Evolutionary conservation across 2,113 vertebrate genomes (phyloP).

Genomic region (Brevimyrus niger): DNA sequence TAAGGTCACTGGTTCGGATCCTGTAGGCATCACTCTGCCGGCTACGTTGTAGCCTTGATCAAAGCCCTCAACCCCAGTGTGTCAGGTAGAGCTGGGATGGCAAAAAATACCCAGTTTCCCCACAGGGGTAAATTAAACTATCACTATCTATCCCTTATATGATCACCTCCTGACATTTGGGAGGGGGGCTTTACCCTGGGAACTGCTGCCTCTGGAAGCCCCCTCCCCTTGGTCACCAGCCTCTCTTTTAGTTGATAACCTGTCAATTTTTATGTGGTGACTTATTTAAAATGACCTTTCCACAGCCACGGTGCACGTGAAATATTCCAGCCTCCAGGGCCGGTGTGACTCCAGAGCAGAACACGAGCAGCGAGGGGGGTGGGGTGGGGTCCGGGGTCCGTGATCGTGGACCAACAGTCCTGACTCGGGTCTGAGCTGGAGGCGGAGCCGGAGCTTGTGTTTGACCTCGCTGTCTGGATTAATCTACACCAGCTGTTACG

Average conservation of each 20-base stretch:
- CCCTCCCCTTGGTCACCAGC: neutral
- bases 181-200: neutral
- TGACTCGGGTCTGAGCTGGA: neutral
- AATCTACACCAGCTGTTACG: constrained; percentile 15
- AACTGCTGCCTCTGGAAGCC: neutral
- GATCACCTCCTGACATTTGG: neutral
- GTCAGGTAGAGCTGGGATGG: neutral
- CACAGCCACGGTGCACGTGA: too few species aligned
- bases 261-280: neutral
- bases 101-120: neutral
- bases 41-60: neutral
- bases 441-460: neutral
- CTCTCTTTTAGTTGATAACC: neutral
- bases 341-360: neutral
- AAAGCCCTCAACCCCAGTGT: neutral
- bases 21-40: neutral
- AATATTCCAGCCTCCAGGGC: neutral
- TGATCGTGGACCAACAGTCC: neutral
- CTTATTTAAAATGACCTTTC: neutral
- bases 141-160: neutral
- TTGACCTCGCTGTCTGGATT: constrained; percentile 17
- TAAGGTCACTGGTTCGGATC: neutral
- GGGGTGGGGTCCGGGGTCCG: neutral
- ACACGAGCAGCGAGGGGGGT: too few species aligned
- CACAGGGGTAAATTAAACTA: neutral